Base-by-base conservation (phyloP, 2,888 invertebrate genomes). In the Microctonus hyperodae region DNA sequence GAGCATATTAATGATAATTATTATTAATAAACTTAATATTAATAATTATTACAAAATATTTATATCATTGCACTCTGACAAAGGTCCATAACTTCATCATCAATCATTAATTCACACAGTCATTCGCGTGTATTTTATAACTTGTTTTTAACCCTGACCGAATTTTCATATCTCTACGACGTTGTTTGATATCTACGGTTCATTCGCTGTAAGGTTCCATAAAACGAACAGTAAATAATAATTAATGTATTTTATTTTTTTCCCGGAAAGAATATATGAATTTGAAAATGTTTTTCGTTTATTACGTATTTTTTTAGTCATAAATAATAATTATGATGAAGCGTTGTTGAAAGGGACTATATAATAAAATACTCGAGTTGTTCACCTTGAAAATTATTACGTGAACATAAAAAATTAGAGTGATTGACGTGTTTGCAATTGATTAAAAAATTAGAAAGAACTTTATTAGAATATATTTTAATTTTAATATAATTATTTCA, bases 71-170 rank as follows among this genome's bases (percentile, higher is more conserved):
- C 16, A 28, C 33, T n/a, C 4, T 31, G 7, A 31, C 28, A 55
- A 55, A 55, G 13, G 55, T 28, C 55, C 31, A 31, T 9, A 9
- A 31, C 31, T n/a, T 55, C 16, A 55, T 33, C 20, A 55, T 11
- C 25, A 25, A 55, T 33, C 20, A 55, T 11, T 51, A 25, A 55
- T 55, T 33, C 31, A 44, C 16, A 31, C n/a, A 23, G 13, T 11
- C 25, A 25, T 51, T 23, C 25, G 51, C 22, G 25, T 11, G 23
- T 59, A 44, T 51, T 13, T 61, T 23, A 20, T 25, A 33, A 20
- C 44, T 51, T n/a, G 35, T 13, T 20, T n/a, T 2, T 61, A 48
- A 61, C 61, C 61, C 48, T 61, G 61, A 61, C 61, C 61, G 59
- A 51, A 61, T 48, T 61, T 33, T 20, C 20, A 61, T 61, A 48